A percentile compares a stretch with the other conserved stretches of the same genome.
phyloP scores from a whole-genome alignment of 2,113 vertebrate genomes.

The Entomyzon cyanotis region DNA sequence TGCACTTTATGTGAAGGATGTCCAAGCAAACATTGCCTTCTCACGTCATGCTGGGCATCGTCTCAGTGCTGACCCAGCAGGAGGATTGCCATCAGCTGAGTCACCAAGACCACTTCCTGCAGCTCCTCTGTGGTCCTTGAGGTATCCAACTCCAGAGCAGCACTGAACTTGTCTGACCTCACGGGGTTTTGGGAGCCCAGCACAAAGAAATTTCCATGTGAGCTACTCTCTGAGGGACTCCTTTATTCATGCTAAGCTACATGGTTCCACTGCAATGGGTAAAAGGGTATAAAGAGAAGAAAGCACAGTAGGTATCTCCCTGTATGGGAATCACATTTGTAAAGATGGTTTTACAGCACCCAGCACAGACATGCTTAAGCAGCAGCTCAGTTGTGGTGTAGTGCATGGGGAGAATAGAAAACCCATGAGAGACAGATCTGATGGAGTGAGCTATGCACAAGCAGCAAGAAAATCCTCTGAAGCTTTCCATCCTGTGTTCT shows the following conservation, averaged over 20 bases:
- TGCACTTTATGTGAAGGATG: not conserved
- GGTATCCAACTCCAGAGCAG: rapidly evolving
- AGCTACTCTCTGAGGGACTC: not conserved
- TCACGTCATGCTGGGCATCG: rapidly evolving
- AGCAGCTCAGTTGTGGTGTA: not conserved
- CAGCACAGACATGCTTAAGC: not conserved
- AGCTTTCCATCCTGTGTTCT: not conserved
- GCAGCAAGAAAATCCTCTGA: constrained; percentile 10
- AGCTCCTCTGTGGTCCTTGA: not conserved
- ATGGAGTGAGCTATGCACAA: not conserved
- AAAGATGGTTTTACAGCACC: not conserved
- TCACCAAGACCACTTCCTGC: constrained; percentile 14
- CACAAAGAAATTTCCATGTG: not conserved
- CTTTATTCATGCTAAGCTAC: not conserved
- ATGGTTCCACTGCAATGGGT: not conserved
- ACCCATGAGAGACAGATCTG: not conserved
- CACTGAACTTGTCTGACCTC: not conserved
- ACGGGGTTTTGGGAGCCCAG: not conserved
- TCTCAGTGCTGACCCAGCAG: not conserved
- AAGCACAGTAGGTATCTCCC: not conserved
- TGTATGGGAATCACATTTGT: not conserved
- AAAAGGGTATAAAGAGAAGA: not conserved
- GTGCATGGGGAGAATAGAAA: not conserved
- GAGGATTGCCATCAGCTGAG: not conserved
- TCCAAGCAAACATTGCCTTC: not conserved